Conservation (phyloP, 2,888 invertebrate genomes). For the Thymelicus sylvestris region DNA sequence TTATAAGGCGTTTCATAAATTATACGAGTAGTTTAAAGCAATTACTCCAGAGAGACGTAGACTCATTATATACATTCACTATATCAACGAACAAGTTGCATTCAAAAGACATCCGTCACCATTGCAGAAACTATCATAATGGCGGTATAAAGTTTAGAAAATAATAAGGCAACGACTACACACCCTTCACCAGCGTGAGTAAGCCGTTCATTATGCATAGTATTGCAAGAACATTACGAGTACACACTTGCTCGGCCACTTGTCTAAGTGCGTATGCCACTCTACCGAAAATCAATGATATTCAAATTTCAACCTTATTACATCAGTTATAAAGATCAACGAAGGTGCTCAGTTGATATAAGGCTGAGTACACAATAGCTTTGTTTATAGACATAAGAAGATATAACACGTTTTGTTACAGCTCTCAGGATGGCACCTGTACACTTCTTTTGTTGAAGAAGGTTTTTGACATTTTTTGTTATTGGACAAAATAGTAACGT, state of each 20-base stretch:
- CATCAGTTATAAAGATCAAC: neutral
- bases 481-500: too few relatives aligned
- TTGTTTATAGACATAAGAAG: conserved; percentile 22
- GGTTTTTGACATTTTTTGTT: too few relatives aligned
- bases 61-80: too few relatives aligned
- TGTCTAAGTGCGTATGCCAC: neutral
- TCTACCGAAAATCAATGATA: neutral
- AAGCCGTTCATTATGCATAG: conserved; percentile 18
- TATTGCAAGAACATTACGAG: conserved; percentile 25
- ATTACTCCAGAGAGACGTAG: too few relatives aligned
- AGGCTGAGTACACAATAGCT: conserved; percentile 9
- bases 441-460: too few relatives aligned
- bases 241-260: conserved; percentile 17
- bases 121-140: conserved; percentile 16
- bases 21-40: too few relatives aligned
- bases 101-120: conserved; percentile 8
- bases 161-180: conserved; percentile 24
- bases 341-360: neutral
- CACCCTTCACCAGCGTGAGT: conserved; percentile 26
- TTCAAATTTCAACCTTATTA: conserved; percentile 6
- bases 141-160: conserved; percentile 21
- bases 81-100: too few relatives aligned
- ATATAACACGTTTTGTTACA: conserved; percentile 26
- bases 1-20: too few relatives aligned
- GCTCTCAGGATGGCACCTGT: neutral